A percentile compares a stretch with the other conserved stretches of the same genome.
Conservation (phyloP, 2,797 vertebrate species). For the Takifugu ocellatus region DNA sequence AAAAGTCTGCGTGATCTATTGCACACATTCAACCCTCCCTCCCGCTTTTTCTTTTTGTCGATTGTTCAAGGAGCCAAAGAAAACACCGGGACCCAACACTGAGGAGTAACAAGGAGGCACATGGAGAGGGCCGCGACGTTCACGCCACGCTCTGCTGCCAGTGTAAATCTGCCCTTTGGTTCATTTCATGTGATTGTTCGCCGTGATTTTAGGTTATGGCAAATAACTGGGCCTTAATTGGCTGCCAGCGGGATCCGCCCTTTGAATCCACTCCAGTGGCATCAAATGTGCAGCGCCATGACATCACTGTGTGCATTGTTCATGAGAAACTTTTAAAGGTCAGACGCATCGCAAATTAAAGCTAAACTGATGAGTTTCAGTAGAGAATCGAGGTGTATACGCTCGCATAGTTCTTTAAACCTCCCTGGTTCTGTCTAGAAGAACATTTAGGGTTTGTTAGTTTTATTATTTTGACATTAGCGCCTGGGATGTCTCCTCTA, state of each 20-base stretch:
- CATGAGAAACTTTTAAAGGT: constrained; percentile 59
- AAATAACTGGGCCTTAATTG: constrained; percentile 57
- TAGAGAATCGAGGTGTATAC: background rate
- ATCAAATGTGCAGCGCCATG: constrained; percentile 55
- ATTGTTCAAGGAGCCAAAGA: constrained; percentile 35
- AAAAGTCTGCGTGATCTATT: constrained; percentile 48
- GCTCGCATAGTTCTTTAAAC: too few species aligned
- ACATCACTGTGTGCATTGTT: constrained; percentile 63
- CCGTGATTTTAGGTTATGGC: constrained; percentile 31
- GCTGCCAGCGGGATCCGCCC: constrained; percentile 56
- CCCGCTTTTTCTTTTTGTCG: constrained; percentile 36
- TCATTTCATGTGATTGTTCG: constrained; percentile 43
- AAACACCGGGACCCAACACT: constrained; percentile 38
- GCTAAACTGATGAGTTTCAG: constrained; percentile 31
- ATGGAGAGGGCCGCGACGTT: constrained; percentile 27
- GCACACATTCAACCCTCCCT: constrained; percentile 37
- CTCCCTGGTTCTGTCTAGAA: too few species aligned
- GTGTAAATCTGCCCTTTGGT: constrained; percentile 41
- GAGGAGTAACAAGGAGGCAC: constrained; percentile 32
- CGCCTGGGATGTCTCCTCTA: constrained; percentile 3
- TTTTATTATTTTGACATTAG: too few species aligned
- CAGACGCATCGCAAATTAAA: constrained; percentile 37
- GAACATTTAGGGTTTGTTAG: too few species aligned
- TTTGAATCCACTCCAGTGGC: constrained; percentile 58
- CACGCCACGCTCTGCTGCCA: constrained; percentile 24